These are phyloP conservation scores for Lerema accius DNA, from an alignment of 1,140 invertebrate species.

Conservation along the genomic window DNA sequence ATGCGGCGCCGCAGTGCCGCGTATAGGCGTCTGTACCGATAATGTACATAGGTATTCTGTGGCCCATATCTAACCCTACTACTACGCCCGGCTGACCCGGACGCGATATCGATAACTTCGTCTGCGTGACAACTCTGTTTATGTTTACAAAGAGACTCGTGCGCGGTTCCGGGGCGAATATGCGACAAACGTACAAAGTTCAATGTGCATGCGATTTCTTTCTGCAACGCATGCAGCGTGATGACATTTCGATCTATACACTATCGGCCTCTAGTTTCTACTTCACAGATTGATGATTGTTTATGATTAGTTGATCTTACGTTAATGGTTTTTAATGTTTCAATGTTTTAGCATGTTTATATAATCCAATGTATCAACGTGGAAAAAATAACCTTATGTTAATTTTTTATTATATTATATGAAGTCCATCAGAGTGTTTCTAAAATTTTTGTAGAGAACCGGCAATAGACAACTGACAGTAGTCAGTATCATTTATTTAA, in stretches of 20 bases:
- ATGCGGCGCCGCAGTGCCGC: slow-evolving; percentile 24
- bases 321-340: no score
- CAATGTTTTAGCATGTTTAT: no score
- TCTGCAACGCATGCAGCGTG: slow-evolving; percentile 18
- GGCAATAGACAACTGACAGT: no score
- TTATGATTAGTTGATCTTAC: background rate
- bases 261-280: no score
- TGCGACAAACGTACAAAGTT: slow-evolving; percentile 22
- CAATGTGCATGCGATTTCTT: slow-evolving; percentile 19
- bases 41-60: slow-evolving; percentile 48
- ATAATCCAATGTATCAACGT: no score
- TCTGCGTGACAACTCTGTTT: slow-evolving; percentile 69
- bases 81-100: slow-evolving; percentile 64
- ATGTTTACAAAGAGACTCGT: slow-evolving; percentile 53
- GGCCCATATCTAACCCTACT: slow-evolving; percentile 50
- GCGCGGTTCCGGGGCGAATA: slow-evolving; percentile 33
- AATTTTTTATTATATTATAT: no score
- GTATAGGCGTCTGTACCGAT: slow-evolving; percentile 25
- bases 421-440: no score
- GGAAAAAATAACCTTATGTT: no score
- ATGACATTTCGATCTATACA: slow-evolving; percentile 15
- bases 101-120: slow-evolving; percentile 64
- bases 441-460: no score
- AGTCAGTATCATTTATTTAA: no score
- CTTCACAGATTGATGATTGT: no score